Base-by-base conservation (phyloP, 2,888 invertebrate genomes). In the Rhagophthalmus giganteus region DNA sequence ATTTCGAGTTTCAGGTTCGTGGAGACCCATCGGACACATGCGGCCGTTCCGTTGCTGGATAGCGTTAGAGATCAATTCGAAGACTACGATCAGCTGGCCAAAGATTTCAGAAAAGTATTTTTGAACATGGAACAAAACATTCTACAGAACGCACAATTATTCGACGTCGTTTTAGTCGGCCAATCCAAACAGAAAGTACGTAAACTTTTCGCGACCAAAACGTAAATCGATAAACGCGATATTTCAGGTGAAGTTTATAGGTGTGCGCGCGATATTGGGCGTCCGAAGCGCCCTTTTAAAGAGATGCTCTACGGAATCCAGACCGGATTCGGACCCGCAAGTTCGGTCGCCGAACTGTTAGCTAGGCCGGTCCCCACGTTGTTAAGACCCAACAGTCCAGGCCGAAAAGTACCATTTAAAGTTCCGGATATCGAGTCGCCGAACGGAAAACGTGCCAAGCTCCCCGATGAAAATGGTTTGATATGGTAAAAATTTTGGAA, bases 241-340 rank as follows among this genome's bases (percentile, higher is more conserved):
- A 8, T 41, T 40, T 31, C 28, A 68, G 67, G 70, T 73, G 30
- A 87, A 88, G 67, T 87, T 94, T 67, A 91, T 92, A 60, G 94
- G 93, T 1, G 94, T 94, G 3, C 78, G 94, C 63, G 94, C 94
- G 20, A 94, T 94, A 67, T 78, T 94, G 48, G 94, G 93, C 33
- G 94, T 94, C 1, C 79, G 94, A 61, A 94, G 93, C 86, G 90
- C 63, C 89, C 90, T n/a, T 90, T 87, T 72, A 89, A 94, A 80
- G 94, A 94, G 77, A 94, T 94, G 93, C 76, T 94, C 37, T 94
- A 94, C 72, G 94, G 94, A 47, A 94, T 94, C 65, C 92, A 93
- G 72, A 90, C 92, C 0, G 94, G 94, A 39, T 93, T 94, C 70
- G 94, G 94, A 2, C 93, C 94, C 1, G 93, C 94, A 77, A 91